A percentile compares a stretch with the other conserved stretches of the same genome.
These are phyloP conservation scores for Eudemis profundana DNA, from an alignment of 2,888 invertebrate genomes.

Conservation along the genomic window DNA sequence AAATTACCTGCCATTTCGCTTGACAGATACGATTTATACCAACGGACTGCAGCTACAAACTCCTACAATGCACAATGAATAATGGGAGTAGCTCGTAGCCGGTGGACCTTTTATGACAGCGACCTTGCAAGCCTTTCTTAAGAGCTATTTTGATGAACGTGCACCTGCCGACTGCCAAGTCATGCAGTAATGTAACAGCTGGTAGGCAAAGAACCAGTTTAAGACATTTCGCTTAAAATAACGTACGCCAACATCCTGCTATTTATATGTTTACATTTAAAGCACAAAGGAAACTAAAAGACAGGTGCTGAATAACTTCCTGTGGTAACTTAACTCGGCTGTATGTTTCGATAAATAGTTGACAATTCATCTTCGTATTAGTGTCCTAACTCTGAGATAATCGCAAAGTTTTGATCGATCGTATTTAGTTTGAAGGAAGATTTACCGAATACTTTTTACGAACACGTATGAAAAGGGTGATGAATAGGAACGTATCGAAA, in stretches of 20 bases:
- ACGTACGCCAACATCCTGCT: slow-evolving; percentile 11
- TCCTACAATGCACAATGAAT: slow-evolving; percentile 29
- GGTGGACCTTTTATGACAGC: slow-evolving; percentile 20
- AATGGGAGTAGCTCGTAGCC: background rate
- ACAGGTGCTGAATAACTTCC: slow-evolving; percentile 27
- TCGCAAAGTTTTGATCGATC: background rate
- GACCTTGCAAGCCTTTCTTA: slow-evolving; percentile 32
- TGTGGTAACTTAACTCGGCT: slow-evolving; percentile 6
- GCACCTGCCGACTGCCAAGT: slow-evolving; percentile 46
- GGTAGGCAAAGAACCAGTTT: slow-evolving; percentile 44
- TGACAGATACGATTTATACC: slow-evolving; percentile 23
- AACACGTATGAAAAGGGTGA: background rate
- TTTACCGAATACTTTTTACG: background rate
- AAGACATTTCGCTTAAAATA: slow-evolving; percentile 34
- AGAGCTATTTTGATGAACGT: slow-evolving; percentile 32
- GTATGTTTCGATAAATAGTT: slow-evolving; percentile 18
- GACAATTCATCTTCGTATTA: slow-evolving; percentile 9
- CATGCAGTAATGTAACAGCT: slow-evolving; percentile 45
- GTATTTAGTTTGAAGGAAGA: background rate
- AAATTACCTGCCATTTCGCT: slow-evolving; percentile 11
- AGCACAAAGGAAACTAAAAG: slow-evolving; percentile 28
- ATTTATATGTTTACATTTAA: slow-evolving; percentile 37
- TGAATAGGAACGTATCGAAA: background rate
- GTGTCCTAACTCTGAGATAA: slow-evolving; percentile 2
- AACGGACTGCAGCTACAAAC: slow-evolving; percentile 2